These are phyloP conservation scores for Oncorhynchus kisutch DNA, from an alignment of 2,113 vertebrate genomes.

Conservation along the genomic window DNA sequence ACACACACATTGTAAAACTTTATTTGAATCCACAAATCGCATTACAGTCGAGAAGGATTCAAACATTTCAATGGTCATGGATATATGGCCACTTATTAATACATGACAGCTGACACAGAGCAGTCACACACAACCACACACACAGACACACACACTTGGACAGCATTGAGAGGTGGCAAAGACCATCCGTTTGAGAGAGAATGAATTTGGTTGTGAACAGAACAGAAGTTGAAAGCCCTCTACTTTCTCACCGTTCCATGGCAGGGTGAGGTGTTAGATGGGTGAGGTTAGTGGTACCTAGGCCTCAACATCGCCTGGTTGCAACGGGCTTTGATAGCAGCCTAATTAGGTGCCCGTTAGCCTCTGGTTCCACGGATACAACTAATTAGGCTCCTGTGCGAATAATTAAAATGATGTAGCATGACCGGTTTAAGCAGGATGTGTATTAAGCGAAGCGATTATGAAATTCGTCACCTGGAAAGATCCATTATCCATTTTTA, in stretches of 20 bases:
- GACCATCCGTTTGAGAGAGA: constrained; percentile 31
- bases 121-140: constrained; percentile 12
- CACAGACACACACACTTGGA: neutral
- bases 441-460: constrained; percentile 72
- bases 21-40: no score
- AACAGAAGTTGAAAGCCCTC: neutral
- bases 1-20: neutral
- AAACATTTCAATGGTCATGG: no score
- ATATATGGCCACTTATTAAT: no score
- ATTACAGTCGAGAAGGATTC: no score
- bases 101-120: neutral
- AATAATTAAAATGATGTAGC: constrained; percentile 75
- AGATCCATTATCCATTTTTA: constrained; percentile 63
- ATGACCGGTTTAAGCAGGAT: constrained; percentile 62
- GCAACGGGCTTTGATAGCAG: constrained; percentile 65
- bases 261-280: constrained; percentile 34
- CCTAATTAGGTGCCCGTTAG: constrained; percentile 73
- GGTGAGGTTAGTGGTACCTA: constrained; percentile 42
- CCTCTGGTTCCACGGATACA: constrained; percentile 72
- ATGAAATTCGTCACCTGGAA: constrained; percentile 72
- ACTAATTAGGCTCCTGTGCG: constrained; percentile 74
- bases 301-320: constrained; percentile 31
- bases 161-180: neutral
- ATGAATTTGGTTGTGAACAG: constrained; percentile 33
- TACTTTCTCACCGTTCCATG: constrained; percentile 23